Evolutionary conservation across 2,888 invertebrate species (phyloP), one percentile per base, ranked within the genome.

Genomic region (Cryptus viduatorius): DNA sequence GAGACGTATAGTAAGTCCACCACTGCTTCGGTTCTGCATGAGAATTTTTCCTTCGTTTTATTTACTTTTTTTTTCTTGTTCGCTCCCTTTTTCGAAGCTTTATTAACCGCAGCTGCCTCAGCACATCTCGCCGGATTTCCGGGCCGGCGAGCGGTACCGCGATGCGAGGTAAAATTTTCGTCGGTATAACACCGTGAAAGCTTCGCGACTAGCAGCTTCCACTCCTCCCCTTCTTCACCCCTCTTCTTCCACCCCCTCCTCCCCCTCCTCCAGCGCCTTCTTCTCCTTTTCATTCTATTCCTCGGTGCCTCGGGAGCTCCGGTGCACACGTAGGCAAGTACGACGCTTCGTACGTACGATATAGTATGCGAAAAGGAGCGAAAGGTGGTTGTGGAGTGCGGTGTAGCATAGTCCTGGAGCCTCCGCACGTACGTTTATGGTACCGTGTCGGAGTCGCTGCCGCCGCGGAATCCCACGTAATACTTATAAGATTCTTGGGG

Each of bases 101-200:
- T 87, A 87, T 87, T 87, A 87, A 87, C 86, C 86, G 86, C 86
- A 79, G 82, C 83, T 83, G 86, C 80, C 82, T 83, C 83, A 77
- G 85, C 85, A 83, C 83, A 84, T 87, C 85, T 83, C 86, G 83
- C 85, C 81, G 84, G 86, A 86, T 86, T 86, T 87, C 86, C 86
- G 80, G 83, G 85, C 84, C 84, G 86, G 48, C 79, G 84, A 84
- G 86, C 86, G 86, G 81, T 71, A 68, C 59, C 76, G 80, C 77
- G 83, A 46, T 79, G 79, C 69, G 73, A 81, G 84, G 84, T 81
- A 81, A 84, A 84, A 84, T 84, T 84, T 84, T 84, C 81, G 84
- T 84, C 81, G 73, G 80, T 81, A 81, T 81, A 80, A 81, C 84
- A 78, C 81, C 81, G 77, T 84, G 77, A 84, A 84, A 84, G 77